These are phyloP conservation scores for Esox lucius DNA, from an alignment of 2,797 vertebrate species.

Conservation along the genomic window DNA sequence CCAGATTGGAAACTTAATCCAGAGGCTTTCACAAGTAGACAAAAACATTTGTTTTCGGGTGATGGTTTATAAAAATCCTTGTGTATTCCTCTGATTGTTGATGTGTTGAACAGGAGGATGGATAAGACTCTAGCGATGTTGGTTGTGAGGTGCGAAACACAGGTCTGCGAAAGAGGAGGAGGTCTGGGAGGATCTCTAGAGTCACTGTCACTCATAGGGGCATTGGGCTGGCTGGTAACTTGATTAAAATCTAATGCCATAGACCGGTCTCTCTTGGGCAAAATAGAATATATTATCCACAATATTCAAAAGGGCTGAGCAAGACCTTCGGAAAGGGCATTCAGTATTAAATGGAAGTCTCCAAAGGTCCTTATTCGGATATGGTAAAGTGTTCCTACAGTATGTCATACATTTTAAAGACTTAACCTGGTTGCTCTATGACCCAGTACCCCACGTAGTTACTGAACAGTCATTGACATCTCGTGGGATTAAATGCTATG, in stretches of 20 bases:
- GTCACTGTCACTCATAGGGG: conserved; percentile 41
- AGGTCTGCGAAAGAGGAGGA: conserved; percentile 45
- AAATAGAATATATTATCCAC: neutral
- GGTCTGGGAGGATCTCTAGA: conserved; percentile 48
- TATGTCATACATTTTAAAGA: neutral
- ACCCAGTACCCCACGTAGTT: neutral
- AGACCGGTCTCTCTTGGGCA: neutral
- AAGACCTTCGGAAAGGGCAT: no score
- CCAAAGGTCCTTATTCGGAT: neutral
- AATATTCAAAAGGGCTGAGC: no score
- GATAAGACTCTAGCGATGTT: conserved; percentile 61
- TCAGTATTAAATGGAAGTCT: neutral
- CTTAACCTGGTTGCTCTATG: neutral
- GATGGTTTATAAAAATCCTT: conserved; percentile 70
- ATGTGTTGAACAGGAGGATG: conserved; percentile 62
- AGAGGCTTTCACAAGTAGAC: conserved; percentile 69
- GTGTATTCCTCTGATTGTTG: conserved; percentile 72
- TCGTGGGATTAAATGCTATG: neutral
- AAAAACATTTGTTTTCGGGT: conserved; percentile 80
- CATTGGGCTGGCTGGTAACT: neutral
- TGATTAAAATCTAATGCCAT: neutral
- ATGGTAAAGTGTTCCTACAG: neutral
- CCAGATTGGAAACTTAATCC: conserved; percentile 75
- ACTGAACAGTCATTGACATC: neutral
- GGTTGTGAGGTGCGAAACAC: conserved; percentile 42